Conservation (phyloP, 1,140 invertebrate species). For the Zelostemma sp. region DNA sequence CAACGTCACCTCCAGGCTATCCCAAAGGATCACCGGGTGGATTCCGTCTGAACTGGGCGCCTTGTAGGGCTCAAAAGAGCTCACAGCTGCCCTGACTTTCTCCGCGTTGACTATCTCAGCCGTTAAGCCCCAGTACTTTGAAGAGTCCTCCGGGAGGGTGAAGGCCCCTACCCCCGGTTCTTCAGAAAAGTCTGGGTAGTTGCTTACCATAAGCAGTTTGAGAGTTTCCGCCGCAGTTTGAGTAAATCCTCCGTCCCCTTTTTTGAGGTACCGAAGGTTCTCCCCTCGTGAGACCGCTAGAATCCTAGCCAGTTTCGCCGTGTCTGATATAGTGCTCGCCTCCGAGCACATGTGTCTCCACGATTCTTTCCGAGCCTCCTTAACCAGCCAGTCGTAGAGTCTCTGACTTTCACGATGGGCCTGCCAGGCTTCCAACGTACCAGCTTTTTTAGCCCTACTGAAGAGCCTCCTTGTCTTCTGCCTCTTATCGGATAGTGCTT, state of each 20-base stretch:
- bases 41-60: slow-evolving; percentile 32
- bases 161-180: background rate
- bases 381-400: too few relatives aligned
- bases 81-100: background rate
- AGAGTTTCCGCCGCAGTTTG: background rate
- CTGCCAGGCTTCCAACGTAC: too few relatives aligned
- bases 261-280: slow-evolving; percentile 2
- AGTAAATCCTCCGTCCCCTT: background rate
- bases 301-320: slow-evolving; percentile 5
- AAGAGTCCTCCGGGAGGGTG: background rate
- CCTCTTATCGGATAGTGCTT: too few relatives aligned
- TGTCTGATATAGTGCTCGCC: background rate
- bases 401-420: too few relatives aligned
- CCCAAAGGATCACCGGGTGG: slow-evolving; percentile 27
- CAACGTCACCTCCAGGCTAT: slow-evolving; percentile 1
- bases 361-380: background rate
- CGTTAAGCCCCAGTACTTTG: background rate
- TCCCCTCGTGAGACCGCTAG: background rate
- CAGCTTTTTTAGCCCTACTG: too few relatives aligned
- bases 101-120: background rate
- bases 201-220: slow-evolving; percentile 1
- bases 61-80: slow-evolving; percentile 7
- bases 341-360: slow-evolving; percentile 9
- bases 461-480: too few relatives aligned
- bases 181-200: background rate